Evolutionary conservation across 2,113 vertebrate genomes (phyloP).

Genomic region (Triplophysa tibetana): DNA sequence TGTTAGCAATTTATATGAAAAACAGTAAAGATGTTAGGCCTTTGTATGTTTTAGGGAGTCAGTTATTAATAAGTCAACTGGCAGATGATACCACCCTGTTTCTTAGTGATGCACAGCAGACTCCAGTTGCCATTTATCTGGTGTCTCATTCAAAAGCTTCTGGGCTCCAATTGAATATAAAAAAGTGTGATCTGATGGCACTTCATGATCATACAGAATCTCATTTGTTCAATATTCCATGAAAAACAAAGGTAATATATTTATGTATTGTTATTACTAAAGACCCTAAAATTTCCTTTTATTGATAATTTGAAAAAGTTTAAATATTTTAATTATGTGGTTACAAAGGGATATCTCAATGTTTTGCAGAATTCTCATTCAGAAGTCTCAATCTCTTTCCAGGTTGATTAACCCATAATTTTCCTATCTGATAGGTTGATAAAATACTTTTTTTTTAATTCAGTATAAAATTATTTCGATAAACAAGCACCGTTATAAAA

Average conservation of each 20-base stretch:
- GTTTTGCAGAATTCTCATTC: background rate
- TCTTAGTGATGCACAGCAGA: background rate
- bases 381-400: background rate
- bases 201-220: background rate
- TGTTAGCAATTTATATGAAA: too few relatives aligned
- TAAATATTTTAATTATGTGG: background rate
- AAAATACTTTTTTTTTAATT: constrained; percentile 6
- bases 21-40: too few relatives aligned
- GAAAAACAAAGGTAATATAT: background rate
- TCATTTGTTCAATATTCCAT: background rate
- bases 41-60: too few relatives aligned
- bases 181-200: background rate
- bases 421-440: background rate
- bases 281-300: background rate
- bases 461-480: background rate
- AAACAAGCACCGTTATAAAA: background rate
- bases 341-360: background rate
- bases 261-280: background rate
- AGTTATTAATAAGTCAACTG: too few relatives aligned
- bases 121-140: background rate
- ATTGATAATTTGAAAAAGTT: background rate
- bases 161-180: background rate
- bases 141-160: background rate
- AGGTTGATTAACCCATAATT: background rate
- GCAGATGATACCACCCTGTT: background rate